A percentile compares a stretch with the other conserved stretches of the same genome.
These are phyloP conservation scores for Quiscalus mexicanus DNA, from an alignment of 2,113 vertebrate species.

Conservation along the genomic window DNA sequence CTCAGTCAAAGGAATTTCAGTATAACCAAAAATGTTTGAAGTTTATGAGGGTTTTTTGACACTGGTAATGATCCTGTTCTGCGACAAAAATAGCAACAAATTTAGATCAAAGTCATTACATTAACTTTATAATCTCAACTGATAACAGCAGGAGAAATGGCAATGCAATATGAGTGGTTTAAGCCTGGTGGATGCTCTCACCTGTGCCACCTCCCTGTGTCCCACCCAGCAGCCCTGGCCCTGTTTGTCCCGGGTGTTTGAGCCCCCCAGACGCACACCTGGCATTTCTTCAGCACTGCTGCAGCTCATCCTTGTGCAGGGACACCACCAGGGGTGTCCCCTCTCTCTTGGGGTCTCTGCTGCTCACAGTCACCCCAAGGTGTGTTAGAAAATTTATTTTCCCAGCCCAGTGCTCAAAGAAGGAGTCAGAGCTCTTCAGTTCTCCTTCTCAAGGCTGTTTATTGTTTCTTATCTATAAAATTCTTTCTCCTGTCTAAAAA, in stretches of 20 bases:
- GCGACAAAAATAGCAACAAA: background rate
- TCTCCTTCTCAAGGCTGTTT: too few species aligned
- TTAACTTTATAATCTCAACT: background rate
- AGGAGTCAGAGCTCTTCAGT: too few species aligned
- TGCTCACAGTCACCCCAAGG: too few species aligned
- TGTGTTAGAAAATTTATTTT: too few species aligned
- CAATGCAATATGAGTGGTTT: background rate
- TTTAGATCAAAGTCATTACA: background rate
- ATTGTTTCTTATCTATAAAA: too few species aligned
- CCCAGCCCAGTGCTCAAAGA: too few species aligned
- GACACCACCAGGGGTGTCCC: background rate
- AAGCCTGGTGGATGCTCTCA: background rate
- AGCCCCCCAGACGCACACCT: background rate
- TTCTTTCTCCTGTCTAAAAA: too few species aligned
- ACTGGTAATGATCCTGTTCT: background rate
- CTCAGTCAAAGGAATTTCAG: constrained; percentile 75
- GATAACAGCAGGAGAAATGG: background rate
- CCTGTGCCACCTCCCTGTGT: background rate
- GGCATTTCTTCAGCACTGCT: background rate
- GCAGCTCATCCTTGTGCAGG: too few species aligned
- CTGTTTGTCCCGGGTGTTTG: background rate
- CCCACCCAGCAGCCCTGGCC: background rate
- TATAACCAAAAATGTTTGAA: background rate
- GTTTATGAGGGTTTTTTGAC: background rate
- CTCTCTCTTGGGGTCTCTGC: background rate